These are phyloP conservation scores for Glaucidium brasilianum DNA, from an alignment of 2,113 vertebrate species.

Conservation along the genomic window DNA sequence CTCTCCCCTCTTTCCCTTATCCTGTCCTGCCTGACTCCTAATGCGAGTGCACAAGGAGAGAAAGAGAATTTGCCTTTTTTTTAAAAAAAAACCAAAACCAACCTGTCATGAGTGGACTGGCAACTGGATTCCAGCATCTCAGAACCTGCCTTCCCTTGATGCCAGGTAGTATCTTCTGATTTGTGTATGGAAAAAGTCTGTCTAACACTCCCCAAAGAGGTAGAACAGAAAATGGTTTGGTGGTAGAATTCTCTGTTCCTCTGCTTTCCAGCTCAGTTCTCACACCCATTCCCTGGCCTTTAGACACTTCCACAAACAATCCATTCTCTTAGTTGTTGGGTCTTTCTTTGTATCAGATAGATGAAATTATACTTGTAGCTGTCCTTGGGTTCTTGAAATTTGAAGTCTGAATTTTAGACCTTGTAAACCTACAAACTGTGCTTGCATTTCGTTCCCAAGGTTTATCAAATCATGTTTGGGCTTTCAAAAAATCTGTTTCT, in stretches of 20 bases:
- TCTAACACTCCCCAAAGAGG: not conserved
- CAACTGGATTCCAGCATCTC: not conserved
- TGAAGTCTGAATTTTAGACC: not conserved
- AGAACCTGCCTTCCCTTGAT: not conserved
- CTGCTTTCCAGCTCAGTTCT: not conserved
- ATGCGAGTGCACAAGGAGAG: not conserved
- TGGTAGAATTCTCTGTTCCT: not conserved
- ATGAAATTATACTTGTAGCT: not conserved
- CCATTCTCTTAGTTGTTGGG: not conserved
- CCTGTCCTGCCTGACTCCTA: not conserved
- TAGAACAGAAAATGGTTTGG: not conserved
- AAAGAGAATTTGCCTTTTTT: not conserved
- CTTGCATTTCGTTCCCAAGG: not conserved
- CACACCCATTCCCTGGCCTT: not conserved
- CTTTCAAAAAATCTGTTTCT: not conserved
- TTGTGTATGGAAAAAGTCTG: not conserved
- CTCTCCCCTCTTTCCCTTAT: not conserved
- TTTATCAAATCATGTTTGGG: not conserved
- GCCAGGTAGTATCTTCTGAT: not conserved
- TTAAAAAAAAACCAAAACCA: no score
- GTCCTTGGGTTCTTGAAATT: not conserved
- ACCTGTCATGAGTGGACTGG: not conserved
- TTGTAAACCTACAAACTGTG: not conserved
- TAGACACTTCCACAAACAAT: not conserved
- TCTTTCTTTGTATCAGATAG: not conserved